A percentile compares a stretch with the other conserved stretches of the same genome.
Evolutionary conservation across 1,140 invertebrate genomes (phyloP).

Genomic region (Adelges cooleyi): DNA sequence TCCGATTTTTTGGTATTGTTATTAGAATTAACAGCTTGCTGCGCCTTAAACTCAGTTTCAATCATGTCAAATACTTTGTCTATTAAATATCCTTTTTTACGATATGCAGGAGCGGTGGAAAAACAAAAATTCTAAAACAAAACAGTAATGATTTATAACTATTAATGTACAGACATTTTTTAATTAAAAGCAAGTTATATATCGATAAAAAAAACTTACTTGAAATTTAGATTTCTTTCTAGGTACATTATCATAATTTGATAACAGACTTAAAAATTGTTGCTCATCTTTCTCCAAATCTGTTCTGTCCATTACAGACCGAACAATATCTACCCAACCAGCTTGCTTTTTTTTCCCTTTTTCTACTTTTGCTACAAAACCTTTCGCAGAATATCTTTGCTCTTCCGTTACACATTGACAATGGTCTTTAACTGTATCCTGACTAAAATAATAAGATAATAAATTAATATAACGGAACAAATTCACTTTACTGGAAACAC

Average conservation of each 20-base stretch:
- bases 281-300: slow-evolving; percentile 45
- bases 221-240: slow-evolving; percentile 33
- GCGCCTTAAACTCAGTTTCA: slow-evolving; percentile 50
- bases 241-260: slow-evolving; percentile 68
- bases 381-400: slow-evolving; percentile 77
- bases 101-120: slow-evolving; percentile 46
- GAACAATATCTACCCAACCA: slow-evolving; percentile 73
- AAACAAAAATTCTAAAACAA: slow-evolving; percentile 49
- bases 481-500: too few species aligned
- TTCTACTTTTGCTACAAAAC: slow-evolving; percentile 57
- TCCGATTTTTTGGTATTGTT: slow-evolving; percentile 35
- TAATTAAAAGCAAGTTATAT: not conserved
- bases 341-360: slow-evolving; percentile 85
- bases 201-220: slow-evolving; percentile 24
- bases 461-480: not conserved
- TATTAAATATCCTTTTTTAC: slow-evolving; percentile 45
- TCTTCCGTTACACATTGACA: slow-evolving; percentile 86
- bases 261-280: slow-evolving; percentile 56
- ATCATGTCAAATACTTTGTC: slow-evolving; percentile 57
- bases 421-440: slow-evolving; percentile 43
- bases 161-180: not conserved
- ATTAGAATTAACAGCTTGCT: slow-evolving; percentile 37
- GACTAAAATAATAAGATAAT: slow-evolving; percentile 17
- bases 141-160: slow-evolving; percentile 9
- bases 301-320: slow-evolving; percentile 54